Percentiles rank a stretch among this genome's conserved stretches.
Evolutionary conservation across 2,113 vertebrate genomes (phyloP).

Genomic region (Hydropotes inermis): DNA sequence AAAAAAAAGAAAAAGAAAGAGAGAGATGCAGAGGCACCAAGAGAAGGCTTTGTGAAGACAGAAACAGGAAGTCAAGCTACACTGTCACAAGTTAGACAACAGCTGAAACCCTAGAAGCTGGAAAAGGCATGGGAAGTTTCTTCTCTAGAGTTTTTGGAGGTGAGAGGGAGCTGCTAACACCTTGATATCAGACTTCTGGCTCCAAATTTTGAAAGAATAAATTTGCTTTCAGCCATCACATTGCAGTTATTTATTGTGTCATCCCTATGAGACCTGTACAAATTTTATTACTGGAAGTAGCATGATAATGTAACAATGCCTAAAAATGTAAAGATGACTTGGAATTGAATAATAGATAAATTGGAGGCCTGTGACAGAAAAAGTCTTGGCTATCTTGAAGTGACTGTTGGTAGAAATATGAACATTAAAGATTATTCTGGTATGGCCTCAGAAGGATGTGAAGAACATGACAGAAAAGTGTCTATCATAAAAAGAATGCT

Average conservation of each 20-base stretch:
- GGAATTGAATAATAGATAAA: not conserved
- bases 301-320: not conserved
- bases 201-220: not conserved
- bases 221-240: not conserved
- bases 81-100: not conserved
- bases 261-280: not conserved
- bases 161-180: not conserved
- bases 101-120: not conserved
- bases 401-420: not conserved
- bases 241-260: not conserved
- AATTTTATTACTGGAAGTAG: not conserved
- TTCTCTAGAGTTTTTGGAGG: not conserved
- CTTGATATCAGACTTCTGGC: not conserved
- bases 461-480: not conserved
- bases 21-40: not conserved
- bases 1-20: not conserved
- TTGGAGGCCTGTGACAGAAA: not conserved
- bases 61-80: not conserved
- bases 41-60: not conserved
- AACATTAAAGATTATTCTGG: not conserved
- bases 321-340: not conserved
- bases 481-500: not conserved
- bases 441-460: not conserved
- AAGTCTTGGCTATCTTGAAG: not conserved
- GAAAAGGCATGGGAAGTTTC: not conserved